Percentiles rank a stretch among this genome's conserved stretches.
phyloP scores from a whole-genome alignment of 2,113 vertebrate genomes.

The Anoplopoma fimbria region DNA sequence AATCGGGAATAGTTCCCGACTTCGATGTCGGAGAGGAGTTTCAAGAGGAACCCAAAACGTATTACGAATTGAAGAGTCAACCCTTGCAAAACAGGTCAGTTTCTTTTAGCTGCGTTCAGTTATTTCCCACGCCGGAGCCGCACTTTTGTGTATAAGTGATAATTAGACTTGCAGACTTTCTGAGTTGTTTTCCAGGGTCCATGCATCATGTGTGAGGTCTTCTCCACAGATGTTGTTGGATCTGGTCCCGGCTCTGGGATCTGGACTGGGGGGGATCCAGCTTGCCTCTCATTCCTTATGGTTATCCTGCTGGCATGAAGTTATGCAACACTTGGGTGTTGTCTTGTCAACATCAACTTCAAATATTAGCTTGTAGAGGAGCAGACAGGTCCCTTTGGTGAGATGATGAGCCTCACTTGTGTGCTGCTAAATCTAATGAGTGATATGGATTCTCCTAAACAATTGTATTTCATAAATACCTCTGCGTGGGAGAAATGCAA shows the following conservation, averaged over 20 bases:
- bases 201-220: neutral
- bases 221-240: slow-evolving; percentile 26
- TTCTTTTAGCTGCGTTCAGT: slow-evolving; percentile 64
- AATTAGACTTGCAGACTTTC: neutral
- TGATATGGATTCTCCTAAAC: neutral
- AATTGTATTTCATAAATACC: neutral
- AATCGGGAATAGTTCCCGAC: slow-evolving; percentile 96
- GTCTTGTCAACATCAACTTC: slow-evolving; percentile 81
- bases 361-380: slow-evolving; percentile 75
- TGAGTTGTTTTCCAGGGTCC: slow-evolving; percentile 15
- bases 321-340: slow-evolving; percentile 84
- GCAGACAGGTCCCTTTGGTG: slow-evolving; percentile 46
- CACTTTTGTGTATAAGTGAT: slow-evolving; percentile 15
- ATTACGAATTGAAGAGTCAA: slow-evolving; percentile 97
- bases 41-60: slow-evolving; percentile 95
- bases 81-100: slow-evolving; percentile 94
- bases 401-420: slow-evolving; percentile 36
- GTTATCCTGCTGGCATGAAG: slow-evolving; percentile 70
- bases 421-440: too few species aligned
- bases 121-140: slow-evolving; percentile 71
- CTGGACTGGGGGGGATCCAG: slow-evolving; percentile 41
- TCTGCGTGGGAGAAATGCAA: neutral
- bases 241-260: slow-evolving; percentile 1
- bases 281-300: slow-evolving; percentile 48
- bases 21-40: slow-evolving; percentile 95